Base-by-base conservation (phyloP, 2,113 vertebrate species). In the Siphamia tubifer region DNA sequence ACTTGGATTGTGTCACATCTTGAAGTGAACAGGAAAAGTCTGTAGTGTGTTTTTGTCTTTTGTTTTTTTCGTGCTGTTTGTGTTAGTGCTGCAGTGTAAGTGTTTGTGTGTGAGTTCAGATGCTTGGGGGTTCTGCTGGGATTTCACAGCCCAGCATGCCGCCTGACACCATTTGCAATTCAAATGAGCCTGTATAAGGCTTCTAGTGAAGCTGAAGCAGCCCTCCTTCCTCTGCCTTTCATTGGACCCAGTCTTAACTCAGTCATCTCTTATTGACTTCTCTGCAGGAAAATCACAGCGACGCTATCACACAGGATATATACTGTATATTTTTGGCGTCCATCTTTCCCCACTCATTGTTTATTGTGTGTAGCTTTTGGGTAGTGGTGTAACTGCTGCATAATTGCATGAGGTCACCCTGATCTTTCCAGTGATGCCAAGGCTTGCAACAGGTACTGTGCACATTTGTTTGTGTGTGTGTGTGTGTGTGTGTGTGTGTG, bases 101-200 rank as follows among this genome's bases (percentile, higher is more conserved):
- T 57, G 73, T 82, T 62, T 64, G 54, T 69, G 57, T 6, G 54
- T 40, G 68, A 44, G 44, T 77, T 84, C 36, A 70, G 61, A 57
- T 64, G 70, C 68, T 44, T 4, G 2, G 44, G 70, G 74, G 57
- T 51, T 68, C 70, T 77, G 67, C 67, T 77, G 81, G 74, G 77
- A 78, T 79, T 57, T 74, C 48, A 60, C 45, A 71, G 66, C 77
- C 43, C 75, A 65, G 82, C 68, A 58, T 72, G 82, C 68, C 70
- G 69, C 51, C 56, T 68, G 11, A 42, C 64, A 11, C 25, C 49
- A 87, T 91, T 89, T 91, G 86, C 87, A 90, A 84, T 75, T 84
- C 84, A 89, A 87, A 91, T 81, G 66, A 80, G 74, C 43, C 34
- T 24, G 36, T 44, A 79, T 51, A 62, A 81, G 65, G 72, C 68